Evolutionary conservation across 64 coral and sea anemone species (phyloP).

Genomic region (Pocillopora damicornis): DNA sequence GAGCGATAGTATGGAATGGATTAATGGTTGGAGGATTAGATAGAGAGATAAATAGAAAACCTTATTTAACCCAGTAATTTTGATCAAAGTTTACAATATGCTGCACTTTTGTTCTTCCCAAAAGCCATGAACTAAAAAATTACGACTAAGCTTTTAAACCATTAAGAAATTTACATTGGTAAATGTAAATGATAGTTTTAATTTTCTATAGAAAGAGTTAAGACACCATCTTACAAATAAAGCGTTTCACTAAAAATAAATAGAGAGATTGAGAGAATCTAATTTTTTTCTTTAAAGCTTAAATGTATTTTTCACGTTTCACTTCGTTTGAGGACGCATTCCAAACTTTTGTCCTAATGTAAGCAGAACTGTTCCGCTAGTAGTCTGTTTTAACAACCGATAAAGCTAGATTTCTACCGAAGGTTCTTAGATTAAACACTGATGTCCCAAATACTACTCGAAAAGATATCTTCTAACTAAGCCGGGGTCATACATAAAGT

Average conservation of each 20-base stretch:
- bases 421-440: conserved; percentile 11
- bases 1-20: no score
- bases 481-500: conserved; percentile 26
- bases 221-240: no score
- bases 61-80: no score
- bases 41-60: no score
- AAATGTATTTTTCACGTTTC: conserved; percentile 17
- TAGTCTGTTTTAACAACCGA: conserved; percentile 35
- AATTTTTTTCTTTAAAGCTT: conserved; percentile 25
- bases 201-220: no score
- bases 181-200: no score
- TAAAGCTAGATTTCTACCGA: conserved; percentile 14
- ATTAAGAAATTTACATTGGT: no score
- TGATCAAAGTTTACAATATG: no score
- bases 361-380: conserved; percentile 25
- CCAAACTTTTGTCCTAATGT: conserved; percentile 35
- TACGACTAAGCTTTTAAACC: no score
- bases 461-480: conserved; percentile 40
- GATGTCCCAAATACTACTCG: background rate
- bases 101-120: no score
- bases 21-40: no score
- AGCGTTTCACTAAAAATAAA: no score
- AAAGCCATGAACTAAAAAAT: background rate
- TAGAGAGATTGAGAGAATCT: background rate
- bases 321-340: conserved; percentile 21